Evolutionary conservation across 2,797 vertebrate species (phyloP), one percentile per base, ranked within the genome.

Genomic region (Potorous gilbertii): DNA sequence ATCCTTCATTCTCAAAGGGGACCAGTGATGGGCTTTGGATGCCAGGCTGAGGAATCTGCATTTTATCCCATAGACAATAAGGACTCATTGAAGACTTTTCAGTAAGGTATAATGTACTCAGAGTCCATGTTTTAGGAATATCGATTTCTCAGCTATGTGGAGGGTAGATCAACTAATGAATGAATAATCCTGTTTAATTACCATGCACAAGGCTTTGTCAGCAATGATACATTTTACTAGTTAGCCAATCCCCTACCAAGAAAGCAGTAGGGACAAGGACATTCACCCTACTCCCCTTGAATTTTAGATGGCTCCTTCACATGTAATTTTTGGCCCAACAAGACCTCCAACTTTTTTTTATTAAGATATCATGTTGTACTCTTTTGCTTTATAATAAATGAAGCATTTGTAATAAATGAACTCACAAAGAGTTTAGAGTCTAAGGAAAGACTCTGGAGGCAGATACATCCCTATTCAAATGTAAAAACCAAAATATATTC

Each of bases 341-440:
- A 93, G 40, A 12, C 0, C 27, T 96, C 93, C 90, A 11, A 74
- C 92, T 92, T 93, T 46, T 93, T 46, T 74, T 52, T 57, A 14
- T 94, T 93, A 94, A 96, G 90, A 90, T 81, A n/a, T 54, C n/a
- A 27, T 34, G 4, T 87, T 90, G 94, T 81, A 87, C 24, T 87
- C 9, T 50, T 27, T 87, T 87, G 46, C n/a, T 81, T 81, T 27
- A 1, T 3, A 46, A 46, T 81, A 40, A 81, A 81, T 46, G 40
- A 87, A 87, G 4, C 10, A 46, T 87, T 3, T 3, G 9, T 87
- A 46, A 52, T 52, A 52, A 52, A 52, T 52, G 52, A 52, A 52
- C 40, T 87, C 18, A 87, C 40, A 87, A 50, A 50, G 21, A 87
- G 40, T 10, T 50, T 87, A 28, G 9, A 46, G 9, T 28, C 40